Evolutionary conservation across 2,113 vertebrate species (phyloP).

Genomic region (Melanotaenia duboulayi): DNA sequence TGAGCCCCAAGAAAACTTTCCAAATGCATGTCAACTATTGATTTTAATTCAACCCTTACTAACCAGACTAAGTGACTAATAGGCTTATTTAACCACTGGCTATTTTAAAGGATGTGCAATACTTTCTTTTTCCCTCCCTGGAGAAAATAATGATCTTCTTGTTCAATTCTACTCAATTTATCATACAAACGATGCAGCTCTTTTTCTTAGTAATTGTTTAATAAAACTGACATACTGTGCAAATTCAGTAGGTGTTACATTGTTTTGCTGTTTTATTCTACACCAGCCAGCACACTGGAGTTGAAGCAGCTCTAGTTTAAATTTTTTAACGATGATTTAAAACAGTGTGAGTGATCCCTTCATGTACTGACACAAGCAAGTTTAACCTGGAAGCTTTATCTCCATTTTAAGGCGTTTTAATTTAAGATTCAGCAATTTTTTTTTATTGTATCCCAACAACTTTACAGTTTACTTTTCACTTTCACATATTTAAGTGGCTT

Average conservation of each 20-base stretch:
- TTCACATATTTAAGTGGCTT: no score
- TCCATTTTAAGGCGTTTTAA: no score
- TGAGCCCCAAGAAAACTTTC: constrained; percentile 57
- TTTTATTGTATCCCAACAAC: no score
- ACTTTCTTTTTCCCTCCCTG: constrained; percentile 23
- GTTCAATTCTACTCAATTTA: constrained; percentile 36
- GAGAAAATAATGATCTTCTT: constrained; percentile 58
- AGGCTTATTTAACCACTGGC: constrained; percentile 66
- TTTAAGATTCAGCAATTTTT: no score
- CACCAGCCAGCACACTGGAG: no score
- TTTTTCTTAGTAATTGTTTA: constrained; percentile 39
- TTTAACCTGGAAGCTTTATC: no score
- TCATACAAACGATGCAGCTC: constrained; percentile 25
- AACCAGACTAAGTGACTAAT: constrained; percentile 69
- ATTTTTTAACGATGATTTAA: not conserved
- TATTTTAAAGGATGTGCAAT: constrained; percentile 47
- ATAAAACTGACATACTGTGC: not conserved
- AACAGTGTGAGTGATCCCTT: not conserved
- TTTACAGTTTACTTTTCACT: no score
- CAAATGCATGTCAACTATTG: constrained; percentile 54
- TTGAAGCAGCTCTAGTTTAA: no score
- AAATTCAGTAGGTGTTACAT: not conserved
- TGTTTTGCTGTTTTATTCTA: not conserved
- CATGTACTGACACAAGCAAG: no score
- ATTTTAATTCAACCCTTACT: constrained; percentile 56